Evolutionary conservation across 1,140 invertebrate species (phyloP), one percentile per base, ranked within the genome.

Genomic region (Choristoneura fumiferana): DNA sequence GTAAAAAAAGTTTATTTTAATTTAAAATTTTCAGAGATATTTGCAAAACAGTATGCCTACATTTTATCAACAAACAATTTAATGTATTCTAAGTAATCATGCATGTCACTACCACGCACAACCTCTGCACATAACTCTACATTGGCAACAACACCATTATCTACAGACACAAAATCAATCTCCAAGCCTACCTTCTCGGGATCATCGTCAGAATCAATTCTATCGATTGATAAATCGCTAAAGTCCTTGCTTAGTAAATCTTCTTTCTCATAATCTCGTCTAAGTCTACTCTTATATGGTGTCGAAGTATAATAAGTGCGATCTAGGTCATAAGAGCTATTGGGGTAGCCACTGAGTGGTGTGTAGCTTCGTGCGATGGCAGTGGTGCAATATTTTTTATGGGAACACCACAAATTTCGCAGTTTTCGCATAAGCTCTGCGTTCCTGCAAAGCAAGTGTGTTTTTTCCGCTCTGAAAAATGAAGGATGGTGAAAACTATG

Each of bases 351-450:
- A 58, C 81, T 88, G 43, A 85, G 49, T 56, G 81, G 81, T 6
- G 84, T 84, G 65, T 77, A 79, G 57, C 81, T 87, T 63, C 81
- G 58, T 67, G 81, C 73, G 55, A 88, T 71, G 9, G 78, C 76
- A 62, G 83, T 81, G 3, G 88, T 89, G 81, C 89, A 89, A 76
- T 89, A 88, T 68, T 89, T 89, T 67, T 90, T 90, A 83, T 92
- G 91, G 81, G 90, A 91, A 73, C 74, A 86, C 91, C 91, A 92
- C 49, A 92, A 77, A 62, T 89, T 90, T 71, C 86, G 85, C 13
- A 92, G 83, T 70, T 91, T 91, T 76, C 89, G 88, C 91, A 92
- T 91, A 65, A 92, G 84, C 68, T 92, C 91, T 66, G 84, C 79
- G 65, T 92, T 92, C 74, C 90, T 91, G 71, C 86, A 89, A 78